Evolutionary conservation across 1,140 invertebrate genomes (phyloP).

Genomic region (Cotesia vestalis): DNA sequence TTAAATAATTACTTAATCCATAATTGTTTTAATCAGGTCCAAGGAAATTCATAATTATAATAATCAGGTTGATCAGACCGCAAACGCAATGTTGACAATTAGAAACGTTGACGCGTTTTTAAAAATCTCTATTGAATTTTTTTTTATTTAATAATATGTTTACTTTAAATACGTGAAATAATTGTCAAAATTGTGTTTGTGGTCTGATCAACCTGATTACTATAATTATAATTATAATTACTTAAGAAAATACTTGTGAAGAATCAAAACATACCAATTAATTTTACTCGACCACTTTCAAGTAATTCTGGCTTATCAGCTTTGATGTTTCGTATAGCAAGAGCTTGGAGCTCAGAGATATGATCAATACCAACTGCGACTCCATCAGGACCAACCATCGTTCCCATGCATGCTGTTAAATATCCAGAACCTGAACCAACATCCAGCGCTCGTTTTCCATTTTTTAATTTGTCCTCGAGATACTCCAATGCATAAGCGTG

Average conservation of each 20-base stretch:
- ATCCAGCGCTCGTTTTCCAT: slow-evolving; percentile 86
- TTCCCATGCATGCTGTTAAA: slow-evolving; percentile 93
- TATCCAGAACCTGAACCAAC: slow-evolving; percentile 97
- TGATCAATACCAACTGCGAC: slow-evolving; percentile 91
- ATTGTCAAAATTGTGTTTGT: too few relatives aligned
- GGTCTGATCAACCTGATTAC: too few relatives aligned
- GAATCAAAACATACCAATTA: slow-evolving; percentile 71
- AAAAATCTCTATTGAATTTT: too few relatives aligned
- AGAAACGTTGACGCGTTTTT: too few relatives aligned
- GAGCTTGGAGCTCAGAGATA: slow-evolving; percentile 83
- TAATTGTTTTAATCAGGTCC: too few relatives aligned
- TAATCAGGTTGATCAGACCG: too few relatives aligned
- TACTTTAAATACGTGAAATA: too few relatives aligned
- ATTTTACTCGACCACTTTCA: slow-evolving; percentile 71
- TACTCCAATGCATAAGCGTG: slow-evolving; percentile 95
- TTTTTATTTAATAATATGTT: too few relatives aligned
- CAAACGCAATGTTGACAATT: too few relatives aligned
- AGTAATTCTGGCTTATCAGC: slow-evolving; percentile 78
- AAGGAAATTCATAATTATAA: too few relatives aligned
- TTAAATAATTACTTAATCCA: too few relatives aligned
- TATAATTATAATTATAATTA: neutral
- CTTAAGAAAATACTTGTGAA: neutral
- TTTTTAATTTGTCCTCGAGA: slow-evolving; percentile 82
- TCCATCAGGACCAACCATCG: slow-evolving; percentile 84
- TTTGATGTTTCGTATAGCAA: slow-evolving; percentile 81